Base-by-base conservation (phyloP, 1,140 invertebrate species). In the Zaprionus gabonicus region DNA sequence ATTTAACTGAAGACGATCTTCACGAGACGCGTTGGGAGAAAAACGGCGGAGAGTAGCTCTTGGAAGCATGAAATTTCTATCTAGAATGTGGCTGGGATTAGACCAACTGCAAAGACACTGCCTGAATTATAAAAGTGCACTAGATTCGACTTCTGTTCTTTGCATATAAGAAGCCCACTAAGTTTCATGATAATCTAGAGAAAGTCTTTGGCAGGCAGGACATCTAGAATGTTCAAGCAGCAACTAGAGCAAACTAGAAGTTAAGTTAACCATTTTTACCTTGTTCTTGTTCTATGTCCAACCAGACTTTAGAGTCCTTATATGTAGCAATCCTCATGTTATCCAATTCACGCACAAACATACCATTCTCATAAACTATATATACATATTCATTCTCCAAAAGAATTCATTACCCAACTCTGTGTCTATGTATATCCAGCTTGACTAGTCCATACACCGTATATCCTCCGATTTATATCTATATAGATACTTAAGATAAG, bases 51-150 rank as follows among this genome's bases (percentile, higher is more conserved):
- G 20, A 0, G 20, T 20, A 20, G 20, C 20, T 20, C 20, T 20
- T 20, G 20, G 20, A 1, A 1, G 20, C 20, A 0, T 20, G 20
- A 20, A 20, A 20, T 20, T 20, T 31, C 17, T 97, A 97, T 46
- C 92, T 97, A 51, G 97, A 98, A 91, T 98, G 97, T 82, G 96
- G 96, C 60, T 97, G 96, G 96, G 95, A 96, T 76, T 92, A 93
- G 13, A 94, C 94, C 46, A 93, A 93, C 59, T 93, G 93, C 67
- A 76, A 93, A 62, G 91, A 88, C 27, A 88, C 93, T 59, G 76
- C 86, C 51, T 84, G 94, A 25, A 92, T 94, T 55, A 69, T 93
- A n/a, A 83, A 93, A 25, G 85, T 92, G 58, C 90, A 94, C 36
- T 94, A 94, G 82, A 94, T 95, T 91, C 95, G 94, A 95, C 93